Evolutionary conservation across 37 sponge, comb jelly and placozoan genomes (phyloP), one percentile per base, ranked within the genome.

Genomic region (Oopsacas minuta): DNA sequence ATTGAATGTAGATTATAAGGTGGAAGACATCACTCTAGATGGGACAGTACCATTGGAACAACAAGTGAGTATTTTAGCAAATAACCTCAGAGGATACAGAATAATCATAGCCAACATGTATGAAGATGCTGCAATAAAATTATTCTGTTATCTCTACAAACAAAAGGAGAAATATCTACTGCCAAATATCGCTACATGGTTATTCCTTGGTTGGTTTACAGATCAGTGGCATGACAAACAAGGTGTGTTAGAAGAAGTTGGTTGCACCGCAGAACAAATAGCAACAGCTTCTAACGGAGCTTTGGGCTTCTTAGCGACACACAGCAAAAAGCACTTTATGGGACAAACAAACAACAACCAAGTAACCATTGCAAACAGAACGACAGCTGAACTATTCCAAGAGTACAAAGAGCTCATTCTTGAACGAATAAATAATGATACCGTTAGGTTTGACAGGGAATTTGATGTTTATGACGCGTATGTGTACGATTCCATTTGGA

Each of bases 31-130:
- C 22, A 34, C 75, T 3, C 75, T 34, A 25, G 22, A 61, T 12
- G 22, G 75, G 5, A 7, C 30, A 20, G 28, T 61, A 32, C 17
- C 7, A 7, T n/a, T 61, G 20, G 75, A 61, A 3, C 20, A 10
- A 10, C 30, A 10, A 10, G 75, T 61, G 17, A n/a, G 1, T 3
- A 3, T 25, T 7, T 3, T 61, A 3, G 75, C 28, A 12, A 34
- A 61, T 20, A 61, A 61, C 75, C 75, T 61, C 22, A 61, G 28
- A 5, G 22, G 22, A n/a, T 61, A 20, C 75, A 10, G 75, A n/a
- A 61, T 61, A 61, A 61, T 61, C 3, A 61, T 61, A 3, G 75
- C 75, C 30, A 61, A 61, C 75, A 61, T 61, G 75, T 61, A 61
- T n/a, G 75, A 61, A 34, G 75, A 61, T 3, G 22, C 75, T 3